These are phyloP conservation scores for Odontothrips loti DNA, from an alignment of 2,888 invertebrate genomes.

Conservation along the genomic window DNA sequence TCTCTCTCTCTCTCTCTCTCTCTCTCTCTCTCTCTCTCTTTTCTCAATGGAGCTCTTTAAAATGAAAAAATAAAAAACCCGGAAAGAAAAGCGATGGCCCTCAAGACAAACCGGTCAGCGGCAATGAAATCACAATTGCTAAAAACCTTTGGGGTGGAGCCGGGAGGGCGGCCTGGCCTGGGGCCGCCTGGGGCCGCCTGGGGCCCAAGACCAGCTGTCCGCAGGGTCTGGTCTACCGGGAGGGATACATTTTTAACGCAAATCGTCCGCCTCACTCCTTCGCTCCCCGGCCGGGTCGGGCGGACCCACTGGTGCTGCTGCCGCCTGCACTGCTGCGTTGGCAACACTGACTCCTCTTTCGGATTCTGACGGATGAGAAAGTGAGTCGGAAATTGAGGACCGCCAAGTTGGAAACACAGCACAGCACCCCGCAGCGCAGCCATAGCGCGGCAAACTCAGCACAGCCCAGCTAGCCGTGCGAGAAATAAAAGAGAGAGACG, in stretches of 20 bases:
- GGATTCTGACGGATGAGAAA: slow-evolving; percentile 6
- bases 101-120: slow-evolving; percentile 20
- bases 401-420: not conserved
- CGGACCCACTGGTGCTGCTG: not conserved
- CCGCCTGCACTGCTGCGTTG: not conserved
- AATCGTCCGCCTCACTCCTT: not conserved
- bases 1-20: too few relatives aligned
- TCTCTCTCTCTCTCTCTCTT: too few relatives aligned
- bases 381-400: not conserved
- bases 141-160: not conserved
- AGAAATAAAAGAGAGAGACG: not conserved
- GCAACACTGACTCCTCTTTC: not conserved
- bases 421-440: not conserved
- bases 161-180: not conserved
- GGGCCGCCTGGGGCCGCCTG: too few relatives aligned
- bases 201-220: too few relatives aligned
- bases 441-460: not conserved
- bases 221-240: not conserved
- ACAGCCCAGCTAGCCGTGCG: not conserved
- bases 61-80: not conserved
- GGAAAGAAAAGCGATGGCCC: not conserved
- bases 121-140: slow-evolving; percentile 25
- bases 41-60: not conserved
- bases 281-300: not conserved
- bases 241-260: slow-evolving; percentile 15